Conservation (phyloP, 2,888 invertebrate species). For the Platycheirus albimanus region DNA sequence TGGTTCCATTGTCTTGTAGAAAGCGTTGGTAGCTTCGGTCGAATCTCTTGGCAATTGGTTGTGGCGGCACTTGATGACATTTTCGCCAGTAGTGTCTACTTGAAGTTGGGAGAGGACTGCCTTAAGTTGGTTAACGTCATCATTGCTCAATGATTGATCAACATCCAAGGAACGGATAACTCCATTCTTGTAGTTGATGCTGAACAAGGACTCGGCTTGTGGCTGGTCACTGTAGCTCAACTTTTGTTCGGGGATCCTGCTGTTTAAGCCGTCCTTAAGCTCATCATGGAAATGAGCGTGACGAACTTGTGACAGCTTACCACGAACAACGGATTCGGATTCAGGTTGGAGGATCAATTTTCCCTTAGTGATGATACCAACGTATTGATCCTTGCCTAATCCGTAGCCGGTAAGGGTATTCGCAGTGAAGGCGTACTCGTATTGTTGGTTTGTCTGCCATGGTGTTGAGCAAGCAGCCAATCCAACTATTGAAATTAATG, state of each 20-base stretch:
- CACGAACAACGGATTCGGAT: constrained; percentile 83
- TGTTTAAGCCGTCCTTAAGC: constrained; percentile 83
- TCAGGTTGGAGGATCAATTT: constrained; percentile 84
- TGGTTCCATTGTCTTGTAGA: constrained; percentile 88
- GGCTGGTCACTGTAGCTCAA: constrained; percentile 82
- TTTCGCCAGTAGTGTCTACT: constrained; percentile 85
- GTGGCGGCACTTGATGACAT: constrained; percentile 83
- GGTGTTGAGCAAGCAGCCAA: constrained; percentile 80
- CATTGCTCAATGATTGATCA: constrained; percentile 84
- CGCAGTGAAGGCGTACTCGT: constrained; percentile 85
- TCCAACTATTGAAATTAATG: constrained; percentile 77
- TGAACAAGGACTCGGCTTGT: constrained; percentile 85
- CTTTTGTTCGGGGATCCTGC: constrained; percentile 83
- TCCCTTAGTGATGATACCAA: constrained; percentile 84
- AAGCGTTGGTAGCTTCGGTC: constrained; percentile 83
- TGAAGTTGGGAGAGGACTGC: constrained; percentile 88
- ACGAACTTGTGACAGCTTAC: constrained; percentile 83
- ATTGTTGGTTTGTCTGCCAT: constrained; percentile 85
- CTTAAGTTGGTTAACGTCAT: constrained; percentile 88
- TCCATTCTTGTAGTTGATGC: constrained; percentile 86
- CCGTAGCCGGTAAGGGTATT: constrained; percentile 85
- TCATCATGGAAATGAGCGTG: constrained; percentile 84
- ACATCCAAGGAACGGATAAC: constrained; percentile 85
- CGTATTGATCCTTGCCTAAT: constrained; percentile 84
- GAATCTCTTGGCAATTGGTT: constrained; percentile 83